These are phyloP conservation scores for Pavo muticus DNA, from an alignment of 2,113 vertebrate species.

Conservation along the genomic window DNA sequence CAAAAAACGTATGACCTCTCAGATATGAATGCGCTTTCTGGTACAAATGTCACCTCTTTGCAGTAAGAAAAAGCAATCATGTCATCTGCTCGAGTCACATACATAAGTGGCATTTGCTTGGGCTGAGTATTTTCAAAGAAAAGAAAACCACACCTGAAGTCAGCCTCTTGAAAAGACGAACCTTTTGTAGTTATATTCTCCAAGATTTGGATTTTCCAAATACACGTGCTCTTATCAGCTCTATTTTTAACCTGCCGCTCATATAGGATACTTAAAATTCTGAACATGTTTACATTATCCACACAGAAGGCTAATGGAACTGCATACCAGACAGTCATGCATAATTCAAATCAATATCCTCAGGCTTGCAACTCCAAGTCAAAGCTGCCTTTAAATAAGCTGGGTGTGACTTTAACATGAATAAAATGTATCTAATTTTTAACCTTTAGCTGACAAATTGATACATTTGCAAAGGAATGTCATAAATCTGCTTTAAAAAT, in stretches of 20 bases:
- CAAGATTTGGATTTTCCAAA: slow-evolving; percentile 75
- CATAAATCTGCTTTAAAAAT: slow-evolving; percentile 67
- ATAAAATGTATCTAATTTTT: slow-evolving; percentile 80
- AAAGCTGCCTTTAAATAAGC: slow-evolving; percentile 83
- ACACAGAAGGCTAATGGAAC: slow-evolving; percentile 84
- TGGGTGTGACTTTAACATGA: slow-evolving; percentile 81
- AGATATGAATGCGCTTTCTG: background rate
- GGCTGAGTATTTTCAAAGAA: slow-evolving; percentile 34
- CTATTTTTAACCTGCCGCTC: slow-evolving; percentile 84
- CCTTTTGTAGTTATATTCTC: slow-evolving; percentile 46
- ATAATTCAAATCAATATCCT: slow-evolving; percentile 86
- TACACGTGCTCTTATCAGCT: slow-evolving; percentile 79
- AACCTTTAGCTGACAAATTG: slow-evolving; percentile 79
- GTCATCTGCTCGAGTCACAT: slow-evolving; percentile 11
- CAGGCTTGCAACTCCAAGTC: slow-evolving; percentile 82
- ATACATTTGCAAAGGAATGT: slow-evolving; percentile 66
- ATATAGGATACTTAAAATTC: slow-evolving; percentile 84
- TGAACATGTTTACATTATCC: slow-evolving; percentile 84
- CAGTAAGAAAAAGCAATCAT: background rate
- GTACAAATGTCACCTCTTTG: slow-evolving; percentile 5
- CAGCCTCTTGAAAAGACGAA: slow-evolving; percentile 50
- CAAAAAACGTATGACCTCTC: background rate
- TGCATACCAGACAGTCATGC: slow-evolving; percentile 84
- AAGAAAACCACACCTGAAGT: slow-evolving; percentile 41
- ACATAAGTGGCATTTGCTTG: background rate